Base-by-base conservation (phyloP, 2,888 invertebrate genomes). In the Eilema sororculum region DNA sequence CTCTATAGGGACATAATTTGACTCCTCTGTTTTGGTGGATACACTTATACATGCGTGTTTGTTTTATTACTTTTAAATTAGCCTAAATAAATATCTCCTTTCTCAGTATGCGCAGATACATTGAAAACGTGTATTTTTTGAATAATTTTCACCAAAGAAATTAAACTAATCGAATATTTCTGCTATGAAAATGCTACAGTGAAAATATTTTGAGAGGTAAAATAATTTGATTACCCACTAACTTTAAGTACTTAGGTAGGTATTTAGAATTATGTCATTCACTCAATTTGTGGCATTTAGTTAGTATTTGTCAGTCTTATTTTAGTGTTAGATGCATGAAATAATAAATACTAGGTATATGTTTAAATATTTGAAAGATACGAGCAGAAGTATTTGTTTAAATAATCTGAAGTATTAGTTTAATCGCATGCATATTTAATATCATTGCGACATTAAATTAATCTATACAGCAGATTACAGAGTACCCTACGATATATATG, bases 1-100 rank as follows among this genome's bases (percentile, higher is more conserved):
- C 74, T 74, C 65, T 74, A 74, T 73, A 68, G 70, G 73, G 72
- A 72, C 74, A 76, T 79, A 76, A 77, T 77, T 74, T 77, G 73
- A 64, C 69, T 76, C 65, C 37, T 59, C 13, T 71, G 67, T 75
- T 73, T 75, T 73, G 69, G 56, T 68, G 74, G 37, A 67, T 30
- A 69, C 64, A 56, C 24, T 57, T 60, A n/a, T n/a, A 37, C 5
- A 10, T 60, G 28, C 10, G n/a, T 28, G n/a, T 60, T 16, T 58
- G 16, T 58, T 52, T 61, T 67, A 52, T 20, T 28, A 60, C n/a
- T 60, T 20, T 60, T n/a, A 16, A n/a, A 60, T 28, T 4, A 28
- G 0, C 20, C 6, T 25, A 20, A 60, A 30, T 60, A 60, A 58
- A 22, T 58, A 25, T 24, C 12, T 16, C 22, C 25, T 12, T 12